These are phyloP conservation scores for Paramormyrops kingsleyae DNA, from an alignment of 2,113 vertebrate species.

Conservation along the genomic window DNA sequence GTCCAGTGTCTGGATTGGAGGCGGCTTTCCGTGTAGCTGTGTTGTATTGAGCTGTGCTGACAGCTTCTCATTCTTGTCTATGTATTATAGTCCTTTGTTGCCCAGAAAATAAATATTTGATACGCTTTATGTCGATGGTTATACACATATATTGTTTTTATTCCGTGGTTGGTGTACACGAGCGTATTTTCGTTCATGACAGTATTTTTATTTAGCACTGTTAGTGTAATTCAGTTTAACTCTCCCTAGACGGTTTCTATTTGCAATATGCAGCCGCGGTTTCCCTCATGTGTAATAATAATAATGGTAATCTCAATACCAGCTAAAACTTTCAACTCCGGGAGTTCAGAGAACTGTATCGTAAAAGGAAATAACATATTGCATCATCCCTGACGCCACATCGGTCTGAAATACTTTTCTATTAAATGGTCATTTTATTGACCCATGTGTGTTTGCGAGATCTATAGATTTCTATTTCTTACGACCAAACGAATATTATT, in stretches of 20 bases:
- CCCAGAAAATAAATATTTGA: constrained; percentile 99
- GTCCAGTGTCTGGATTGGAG: constrained; percentile 91
- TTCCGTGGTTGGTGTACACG: constrained; percentile 77
- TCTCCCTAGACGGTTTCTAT: constrained; percentile 94
- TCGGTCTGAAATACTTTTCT: constrained; percentile 30
- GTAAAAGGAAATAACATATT: constrained; percentile 76
- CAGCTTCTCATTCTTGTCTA: constrained; percentile 98
- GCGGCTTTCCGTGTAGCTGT: constrained; percentile 77
- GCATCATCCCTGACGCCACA: constrained; percentile 56
- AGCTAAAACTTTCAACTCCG: constrained; percentile 77
- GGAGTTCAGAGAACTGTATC: constrained; percentile 85
- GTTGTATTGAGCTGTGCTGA: constrained; percentile 95
- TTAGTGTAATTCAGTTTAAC: constrained; percentile 99
- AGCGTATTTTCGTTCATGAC: constrained; percentile 79
- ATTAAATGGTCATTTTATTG: not conserved
- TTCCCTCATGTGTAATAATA: constrained; percentile 92
- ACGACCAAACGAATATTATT: constrained; percentile 37
- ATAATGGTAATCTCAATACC: not conserved
- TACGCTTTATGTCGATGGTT: constrained; percentile 99
- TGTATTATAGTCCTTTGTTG: constrained; percentile 99
- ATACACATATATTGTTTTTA: constrained; percentile 81
- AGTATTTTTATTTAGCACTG: constrained; percentile 85
- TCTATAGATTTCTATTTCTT: constrained; percentile 43
- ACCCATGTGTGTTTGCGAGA: not conserved
- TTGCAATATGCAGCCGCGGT: constrained; percentile 96